These are phyloP conservation scores for Dyspetes luteomarginatus DNA, from an alignment of 2,888 invertebrate genomes.

Conservation along the genomic window DNA sequence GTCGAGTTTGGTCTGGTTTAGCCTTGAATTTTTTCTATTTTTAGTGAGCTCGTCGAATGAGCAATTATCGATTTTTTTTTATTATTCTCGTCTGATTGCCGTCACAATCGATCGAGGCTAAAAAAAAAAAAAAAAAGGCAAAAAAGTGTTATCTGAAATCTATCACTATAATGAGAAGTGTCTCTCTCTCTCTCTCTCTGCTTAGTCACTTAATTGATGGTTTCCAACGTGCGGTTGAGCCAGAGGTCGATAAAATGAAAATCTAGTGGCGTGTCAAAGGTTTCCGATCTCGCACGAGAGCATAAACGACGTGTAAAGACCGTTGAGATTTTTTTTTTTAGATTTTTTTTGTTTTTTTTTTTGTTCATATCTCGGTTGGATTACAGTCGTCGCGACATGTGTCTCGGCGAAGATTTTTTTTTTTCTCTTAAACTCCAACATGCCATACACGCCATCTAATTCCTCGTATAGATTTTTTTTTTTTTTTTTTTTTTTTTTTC, in stretches of 20 bases:
- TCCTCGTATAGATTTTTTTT: neutral
- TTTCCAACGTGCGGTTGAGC: neutral
- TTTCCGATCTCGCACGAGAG: constrained; percentile 40
- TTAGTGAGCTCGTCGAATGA: neutral
- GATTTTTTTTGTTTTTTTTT: constrained; percentile 22
- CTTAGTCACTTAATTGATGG: constrained; percentile 16
- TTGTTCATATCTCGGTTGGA: constrained; percentile 20
- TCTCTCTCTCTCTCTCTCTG: too few relatives aligned
- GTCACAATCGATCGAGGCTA: neutral
- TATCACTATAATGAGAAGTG: neutral
- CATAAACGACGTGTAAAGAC: constrained; percentile 25
- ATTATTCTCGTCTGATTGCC: neutral
- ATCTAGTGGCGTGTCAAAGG: constrained; percentile 39
- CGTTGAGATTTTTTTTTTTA: neutral
- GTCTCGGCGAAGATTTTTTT: neutral
- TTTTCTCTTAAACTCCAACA: neutral
- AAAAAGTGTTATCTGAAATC: constrained; percentile 4
- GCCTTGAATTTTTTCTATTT: neutral
- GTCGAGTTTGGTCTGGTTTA: neutral
- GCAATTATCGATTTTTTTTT: constrained; percentile 14
- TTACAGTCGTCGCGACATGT: constrained; percentile 13
- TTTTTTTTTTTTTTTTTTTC: too few relatives aligned
- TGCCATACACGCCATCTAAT: too few relatives aligned
- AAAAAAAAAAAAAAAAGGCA: neutral
- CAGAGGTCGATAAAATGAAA: constrained; percentile 35